Conservation (phyloP, 2,113 vertebrate genomes). For the Stercorarius parasiticus region DNA sequence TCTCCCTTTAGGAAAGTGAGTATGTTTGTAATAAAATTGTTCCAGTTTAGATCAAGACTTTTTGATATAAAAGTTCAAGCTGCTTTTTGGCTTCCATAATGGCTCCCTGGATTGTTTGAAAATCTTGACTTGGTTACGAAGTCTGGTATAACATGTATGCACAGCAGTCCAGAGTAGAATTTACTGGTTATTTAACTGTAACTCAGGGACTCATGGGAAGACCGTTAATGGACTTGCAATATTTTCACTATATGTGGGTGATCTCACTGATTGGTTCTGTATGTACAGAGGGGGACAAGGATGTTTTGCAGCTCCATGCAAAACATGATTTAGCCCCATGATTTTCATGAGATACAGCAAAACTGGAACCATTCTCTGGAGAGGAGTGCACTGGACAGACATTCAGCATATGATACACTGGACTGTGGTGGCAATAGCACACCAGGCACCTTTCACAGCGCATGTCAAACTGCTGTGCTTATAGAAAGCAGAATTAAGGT, state of each 20-base stretch:
- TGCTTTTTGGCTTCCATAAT: neutral
- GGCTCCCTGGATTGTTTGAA: neutral
- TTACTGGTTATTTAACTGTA: neutral
- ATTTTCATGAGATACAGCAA: neutral
- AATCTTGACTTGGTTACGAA: neutral
- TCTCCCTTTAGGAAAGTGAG: neutral
- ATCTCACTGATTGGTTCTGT: neutral
- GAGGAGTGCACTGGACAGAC: neutral
- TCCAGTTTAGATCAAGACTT: neutral
- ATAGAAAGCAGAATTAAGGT: neutral
- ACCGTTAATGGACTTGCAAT: neutral
- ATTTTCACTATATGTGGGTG: neutral
- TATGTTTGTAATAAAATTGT: neutral
- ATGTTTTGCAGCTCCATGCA: neutral
- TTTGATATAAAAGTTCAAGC: neutral
- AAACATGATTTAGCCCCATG: neutral
- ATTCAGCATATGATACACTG: rapidly evolving
- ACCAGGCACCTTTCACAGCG: neutral
- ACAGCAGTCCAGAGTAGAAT: neutral
- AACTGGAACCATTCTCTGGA: neutral
- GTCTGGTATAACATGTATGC: neutral
- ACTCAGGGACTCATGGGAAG: neutral
- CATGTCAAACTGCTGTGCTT: neutral
- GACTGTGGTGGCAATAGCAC: neutral
- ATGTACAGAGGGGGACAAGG: neutral